Evolutionary conservation across 2,113 vertebrate species (phyloP).

Genomic region (Dicerorhinus sumatrensis): DNA sequence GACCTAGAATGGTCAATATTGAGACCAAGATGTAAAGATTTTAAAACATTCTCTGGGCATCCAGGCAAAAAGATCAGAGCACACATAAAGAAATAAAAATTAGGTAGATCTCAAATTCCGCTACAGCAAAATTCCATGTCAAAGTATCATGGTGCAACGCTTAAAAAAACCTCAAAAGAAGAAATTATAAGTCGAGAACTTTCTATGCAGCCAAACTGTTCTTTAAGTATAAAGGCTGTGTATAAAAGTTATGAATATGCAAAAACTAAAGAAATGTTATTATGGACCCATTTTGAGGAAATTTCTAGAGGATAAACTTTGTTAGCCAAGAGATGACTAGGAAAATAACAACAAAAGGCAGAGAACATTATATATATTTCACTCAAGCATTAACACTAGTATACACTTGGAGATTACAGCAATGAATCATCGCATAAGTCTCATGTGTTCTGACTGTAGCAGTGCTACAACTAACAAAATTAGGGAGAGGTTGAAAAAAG

Average conservation of each 20-base stretch:
- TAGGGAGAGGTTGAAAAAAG: neutral
- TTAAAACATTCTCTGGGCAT: neutral
- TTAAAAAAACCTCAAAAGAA: neutral
- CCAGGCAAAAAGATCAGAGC: neutral
- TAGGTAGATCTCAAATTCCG: neutral
- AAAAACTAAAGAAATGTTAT: neutral
- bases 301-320: neutral
- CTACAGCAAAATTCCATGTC: neutral
- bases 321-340: neutral
- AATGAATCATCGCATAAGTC: neutral
- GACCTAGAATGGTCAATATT: neutral
- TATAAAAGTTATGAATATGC: neutral
- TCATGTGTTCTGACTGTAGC: neutral
- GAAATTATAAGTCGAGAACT: neutral
- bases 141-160: neutral
- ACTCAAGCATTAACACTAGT: neutral
- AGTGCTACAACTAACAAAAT: neutral
- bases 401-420: neutral
- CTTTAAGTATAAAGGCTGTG: neutral
- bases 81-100: neutral
- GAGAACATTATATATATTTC: neutral
- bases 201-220: neutral
- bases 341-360: neutral
- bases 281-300: neutral
- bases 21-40: neutral